Base-by-base conservation (phyloP, 2,797 vertebrate genomes). In the Setipinna tenuifilis region DNA sequence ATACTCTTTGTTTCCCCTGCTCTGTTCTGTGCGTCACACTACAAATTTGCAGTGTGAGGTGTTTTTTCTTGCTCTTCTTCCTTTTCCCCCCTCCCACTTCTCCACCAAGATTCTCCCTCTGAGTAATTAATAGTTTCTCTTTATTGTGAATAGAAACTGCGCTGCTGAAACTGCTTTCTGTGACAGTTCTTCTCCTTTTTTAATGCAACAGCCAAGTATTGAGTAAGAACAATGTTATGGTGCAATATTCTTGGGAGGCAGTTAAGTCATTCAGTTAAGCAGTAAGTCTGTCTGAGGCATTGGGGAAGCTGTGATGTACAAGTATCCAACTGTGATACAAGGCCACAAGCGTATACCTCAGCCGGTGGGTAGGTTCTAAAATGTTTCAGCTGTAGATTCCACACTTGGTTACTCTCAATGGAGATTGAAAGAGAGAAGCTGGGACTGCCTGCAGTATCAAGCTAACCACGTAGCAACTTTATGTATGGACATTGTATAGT, bases 11-110 rank as follows among this genome's bases (percentile, higher is more conserved):
- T 93, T 95, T 95, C 93, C 92, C 88, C 91, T 88, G 88, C 94
- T 93, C 93, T 91, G 90, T 86, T 90, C 58, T 84, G 90, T 95
- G 94, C 93, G 94, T 96, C 95, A 95, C 86, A 58, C 91, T 84
- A 88, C 86, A 68, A 82, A 86, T 75, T 75, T 75, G 68, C 68
- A 75, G 68, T 6, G 68, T 75, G 68, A 85, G 83, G 31, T 81
- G 31, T 85, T 81, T 83, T 75, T 86, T 59, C 19, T 65, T 31
- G 14, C 48, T 82, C 48, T 62, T 21, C 21, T 58, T 83, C 17
- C 9, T 41, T 68, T 84, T 82, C 59, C 82, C 6, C 28, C 75
- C 83, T 31, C 21, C 28, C 28, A 35, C 2, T 17, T 59, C 54
- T 83, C 48, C 23, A 83, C 16, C 54, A 35, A 17, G 54, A 23